These are phyloP conservation scores for Oncorhynchus mykiss DNA, from an alignment of 2,113 vertebrate species.

Conservation along the genomic window DNA sequence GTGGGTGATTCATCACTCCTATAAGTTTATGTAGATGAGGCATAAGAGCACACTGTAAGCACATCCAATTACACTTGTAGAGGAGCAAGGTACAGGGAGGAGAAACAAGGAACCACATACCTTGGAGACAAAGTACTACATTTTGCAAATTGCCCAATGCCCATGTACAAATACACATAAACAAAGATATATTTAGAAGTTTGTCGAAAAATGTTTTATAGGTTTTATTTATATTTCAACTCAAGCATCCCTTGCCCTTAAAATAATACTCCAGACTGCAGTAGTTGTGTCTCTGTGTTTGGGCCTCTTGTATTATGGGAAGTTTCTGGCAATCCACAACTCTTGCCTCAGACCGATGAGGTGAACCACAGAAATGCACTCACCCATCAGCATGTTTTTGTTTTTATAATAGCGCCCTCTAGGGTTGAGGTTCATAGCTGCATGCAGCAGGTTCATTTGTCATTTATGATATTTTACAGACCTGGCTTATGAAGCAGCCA, in stretches of 20 bases:
- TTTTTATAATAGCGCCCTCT: background rate
- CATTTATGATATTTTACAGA: constrained; percentile 62
- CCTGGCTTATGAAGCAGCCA: constrained; percentile 81
- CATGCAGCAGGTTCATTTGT: background rate
- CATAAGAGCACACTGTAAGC: background rate
- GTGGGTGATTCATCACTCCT: constrained; percentile 59
- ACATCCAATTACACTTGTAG: background rate
- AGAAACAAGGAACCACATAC: background rate
- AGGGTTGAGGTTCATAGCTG: background rate
- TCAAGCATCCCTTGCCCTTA: background rate
- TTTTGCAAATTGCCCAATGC: background rate
- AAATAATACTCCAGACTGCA: background rate
- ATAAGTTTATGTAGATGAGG: background rate
- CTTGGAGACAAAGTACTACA: background rate
- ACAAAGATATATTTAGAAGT: background rate
- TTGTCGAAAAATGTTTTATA: too few relatives aligned
- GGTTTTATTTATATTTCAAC: background rate
- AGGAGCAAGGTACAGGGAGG: background rate
- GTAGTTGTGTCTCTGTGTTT: background rate
- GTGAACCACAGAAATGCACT: constrained; percentile 30
- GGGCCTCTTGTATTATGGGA: background rate
- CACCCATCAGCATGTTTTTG: background rate
- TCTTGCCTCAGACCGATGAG: constrained; percentile 22
- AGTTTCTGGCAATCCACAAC: constrained; percentile 6
- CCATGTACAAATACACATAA: background rate